A percentile compares a stretch with the other conserved stretches of the same genome.
These are phyloP conservation scores for Seriola quinqueradiata DNA, from an alignment of 2,113 vertebrate species.

Conservation along the genomic window DNA sequence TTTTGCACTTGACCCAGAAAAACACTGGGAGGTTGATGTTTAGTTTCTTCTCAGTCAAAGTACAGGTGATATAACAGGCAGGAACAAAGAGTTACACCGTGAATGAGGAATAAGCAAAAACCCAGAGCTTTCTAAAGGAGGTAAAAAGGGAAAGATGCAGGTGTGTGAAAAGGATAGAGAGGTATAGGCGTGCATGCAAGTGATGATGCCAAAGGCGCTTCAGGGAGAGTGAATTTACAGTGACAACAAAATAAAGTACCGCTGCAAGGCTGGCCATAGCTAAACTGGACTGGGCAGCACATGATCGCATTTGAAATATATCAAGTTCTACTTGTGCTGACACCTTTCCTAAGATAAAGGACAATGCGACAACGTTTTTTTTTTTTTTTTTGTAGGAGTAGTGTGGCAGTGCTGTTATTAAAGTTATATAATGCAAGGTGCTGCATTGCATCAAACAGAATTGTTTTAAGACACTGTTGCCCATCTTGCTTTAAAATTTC, in stretches of 20 bases:
- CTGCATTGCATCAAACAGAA: slow-evolving; percentile 69
- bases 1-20: slow-evolving; percentile 86
- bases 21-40: slow-evolving; percentile 66
- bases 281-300: slow-evolving; percentile 64
- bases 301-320: slow-evolving; percentile 66
- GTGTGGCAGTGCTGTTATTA: slow-evolving; percentile 53
- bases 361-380: slow-evolving; percentile 40
- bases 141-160: slow-evolving; percentile 23
- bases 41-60: slow-evolving; percentile 58
- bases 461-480: slow-evolving; percentile 28
- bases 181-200: slow-evolving; percentile 37
- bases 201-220: slow-evolving; percentile 53
- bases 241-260: slow-evolving; percentile 66
- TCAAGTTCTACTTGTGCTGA: slow-evolving; percentile 52
- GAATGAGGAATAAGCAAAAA: slow-evolving; percentile 36
- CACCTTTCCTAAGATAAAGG: slow-evolving; percentile 63
- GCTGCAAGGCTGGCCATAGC: slow-evolving; percentile 41
- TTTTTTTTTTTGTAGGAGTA: slow-evolving; percentile 14
- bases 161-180: slow-evolving; percentile 47
- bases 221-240: slow-evolving; percentile 70
- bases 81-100: slow-evolving; percentile 23
- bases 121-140: slow-evolving; percentile 9
- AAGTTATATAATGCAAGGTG: slow-evolving; percentile 73
- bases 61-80: slow-evolving; percentile 45
- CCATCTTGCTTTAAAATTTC: slow-evolving; percentile 9